Conservation (phyloP, 2,113 vertebrate species). For the Melanocharis versteri region DNA sequence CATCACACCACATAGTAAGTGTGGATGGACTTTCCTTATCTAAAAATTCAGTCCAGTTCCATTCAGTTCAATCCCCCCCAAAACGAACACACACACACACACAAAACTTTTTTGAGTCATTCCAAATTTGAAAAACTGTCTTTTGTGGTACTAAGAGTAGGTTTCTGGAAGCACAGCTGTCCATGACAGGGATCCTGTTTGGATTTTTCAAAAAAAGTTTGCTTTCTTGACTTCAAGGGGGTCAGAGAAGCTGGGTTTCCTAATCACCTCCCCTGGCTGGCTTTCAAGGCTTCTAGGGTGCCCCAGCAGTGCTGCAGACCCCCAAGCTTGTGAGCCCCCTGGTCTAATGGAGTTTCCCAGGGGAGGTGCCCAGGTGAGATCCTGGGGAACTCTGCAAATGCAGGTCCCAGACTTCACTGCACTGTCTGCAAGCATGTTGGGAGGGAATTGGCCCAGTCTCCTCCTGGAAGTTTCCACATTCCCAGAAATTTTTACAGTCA, state of each 20-base stretch:
- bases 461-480: background rate
- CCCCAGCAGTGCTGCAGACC: background rate
- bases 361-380: background rate
- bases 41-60: background rate
- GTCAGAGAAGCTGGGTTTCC: background rate
- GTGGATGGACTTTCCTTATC: background rate
- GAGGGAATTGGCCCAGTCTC: background rate
- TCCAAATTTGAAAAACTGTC: background rate
- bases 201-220: background rate
- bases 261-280: background rate
- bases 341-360: background rate
- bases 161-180: background rate
- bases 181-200: background rate
- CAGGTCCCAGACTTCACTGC: background rate
- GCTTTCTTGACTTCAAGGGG: background rate
- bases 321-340: background rate
- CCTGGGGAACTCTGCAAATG: background rate
- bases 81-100: background rate
- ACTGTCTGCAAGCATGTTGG: background rate
- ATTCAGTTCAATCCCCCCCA: background rate
- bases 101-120: background rate
- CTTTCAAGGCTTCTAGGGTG: background rate
- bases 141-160: background rate
- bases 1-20: background rate
- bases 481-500: background rate